These are phyloP conservation scores for Trigoniulus corallinus DNA, from an alignment of 1,140 invertebrate species.

Conservation along the genomic window DNA sequence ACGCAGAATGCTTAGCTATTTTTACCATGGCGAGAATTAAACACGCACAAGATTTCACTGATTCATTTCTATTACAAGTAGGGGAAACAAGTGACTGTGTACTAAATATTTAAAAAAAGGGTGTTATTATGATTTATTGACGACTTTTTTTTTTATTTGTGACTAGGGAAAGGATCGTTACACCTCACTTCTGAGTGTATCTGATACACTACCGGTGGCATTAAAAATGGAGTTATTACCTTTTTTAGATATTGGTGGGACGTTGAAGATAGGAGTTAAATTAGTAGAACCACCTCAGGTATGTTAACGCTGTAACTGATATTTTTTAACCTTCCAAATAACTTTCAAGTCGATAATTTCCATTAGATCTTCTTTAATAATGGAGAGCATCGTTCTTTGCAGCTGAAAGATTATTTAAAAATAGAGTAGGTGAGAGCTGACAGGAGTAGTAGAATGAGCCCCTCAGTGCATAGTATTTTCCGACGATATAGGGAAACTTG, in stretches of 20 bases:
- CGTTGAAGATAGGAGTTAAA: slow-evolving; percentile 28
- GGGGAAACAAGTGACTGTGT: not conserved
- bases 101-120: not conserved
- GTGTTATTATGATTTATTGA: slow-evolving; percentile 1
- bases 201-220: slow-evolving; percentile 26
- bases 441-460: too few relatives aligned
- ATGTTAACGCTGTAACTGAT: slow-evolving; percentile 19
- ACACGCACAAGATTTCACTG: slow-evolving; percentile 31
- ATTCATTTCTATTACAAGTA: slow-evolving; percentile 33
- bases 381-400: too few relatives aligned
- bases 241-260: slow-evolving; percentile 36
- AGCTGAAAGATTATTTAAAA: too few relatives aligned
- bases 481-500: too few relatives aligned
- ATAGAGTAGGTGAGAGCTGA: too few relatives aligned
- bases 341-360: too few relatives aligned
- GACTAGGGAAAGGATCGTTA: slow-evolving; percentile 31
- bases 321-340: too few relatives aligned
- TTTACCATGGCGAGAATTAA: slow-evolving; percentile 33
- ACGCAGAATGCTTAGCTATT: slow-evolving; percentile 24
- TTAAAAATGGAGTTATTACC: slow-evolving; percentile 33
- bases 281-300: slow-evolving; percentile 14
- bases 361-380: too few relatives aligned
- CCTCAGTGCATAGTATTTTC: too few relatives aligned
- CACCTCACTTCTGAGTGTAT: slow-evolving; percentile 31
- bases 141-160: not conserved